A percentile compares a stretch with the other conserved stretches of the same genome.
Conservation (phyloP, 2,113 vertebrate species). For the Choloepus hoffmanni region DNA sequence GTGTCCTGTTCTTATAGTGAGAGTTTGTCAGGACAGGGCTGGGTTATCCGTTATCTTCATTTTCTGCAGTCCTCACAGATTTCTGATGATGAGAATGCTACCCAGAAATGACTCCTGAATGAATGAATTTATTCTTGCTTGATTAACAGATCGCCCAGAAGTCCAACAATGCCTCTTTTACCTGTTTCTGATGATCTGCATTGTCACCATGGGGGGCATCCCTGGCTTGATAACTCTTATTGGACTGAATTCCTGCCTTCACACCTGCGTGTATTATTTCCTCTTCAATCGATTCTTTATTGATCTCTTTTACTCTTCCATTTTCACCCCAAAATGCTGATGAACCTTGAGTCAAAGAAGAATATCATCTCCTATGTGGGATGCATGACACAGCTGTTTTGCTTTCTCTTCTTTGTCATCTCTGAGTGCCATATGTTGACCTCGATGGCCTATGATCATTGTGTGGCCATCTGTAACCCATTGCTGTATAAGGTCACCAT, state of each 20-base stretch:
- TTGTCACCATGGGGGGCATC: slow-evolving; percentile 60
- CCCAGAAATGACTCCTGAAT: slow-evolving; percentile 57
- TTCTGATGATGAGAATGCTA: not conserved
- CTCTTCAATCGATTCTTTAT: slow-evolving; percentile 67
- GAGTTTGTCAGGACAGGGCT: not conserved
- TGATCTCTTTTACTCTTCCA: slow-evolving; percentile 69
- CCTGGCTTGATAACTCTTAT: slow-evolving; percentile 56
- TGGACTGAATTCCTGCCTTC: slow-evolving; percentile 53
- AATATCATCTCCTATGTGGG: slow-evolving; percentile 65
- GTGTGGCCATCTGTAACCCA: slow-evolving; percentile 72
- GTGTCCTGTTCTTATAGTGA: not conserved
- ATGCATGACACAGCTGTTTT: slow-evolving; percentile 69
- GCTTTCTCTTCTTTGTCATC: slow-evolving; percentile 76
- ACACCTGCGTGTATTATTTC: slow-evolving; percentile 77
- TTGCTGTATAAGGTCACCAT: slow-evolving; percentile 63
- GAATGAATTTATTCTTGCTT: slow-evolving; percentile 72
- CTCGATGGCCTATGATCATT: slow-evolving; percentile 73
- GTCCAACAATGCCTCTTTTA: slow-evolving; percentile 57
- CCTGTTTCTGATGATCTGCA: slow-evolving; percentile 60
- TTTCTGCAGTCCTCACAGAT: slow-evolving; percentile 23
- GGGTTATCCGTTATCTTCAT: not conserved
- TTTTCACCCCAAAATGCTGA: slow-evolving; percentile 71
- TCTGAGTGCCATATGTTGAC: slow-evolving; percentile 76
- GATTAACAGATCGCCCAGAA: slow-evolving; percentile 60
- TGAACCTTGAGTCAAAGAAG: slow-evolving; percentile 58